Conservation (phyloP, 2,888 invertebrate genomes). For the Pandemis corylana region DNA sequence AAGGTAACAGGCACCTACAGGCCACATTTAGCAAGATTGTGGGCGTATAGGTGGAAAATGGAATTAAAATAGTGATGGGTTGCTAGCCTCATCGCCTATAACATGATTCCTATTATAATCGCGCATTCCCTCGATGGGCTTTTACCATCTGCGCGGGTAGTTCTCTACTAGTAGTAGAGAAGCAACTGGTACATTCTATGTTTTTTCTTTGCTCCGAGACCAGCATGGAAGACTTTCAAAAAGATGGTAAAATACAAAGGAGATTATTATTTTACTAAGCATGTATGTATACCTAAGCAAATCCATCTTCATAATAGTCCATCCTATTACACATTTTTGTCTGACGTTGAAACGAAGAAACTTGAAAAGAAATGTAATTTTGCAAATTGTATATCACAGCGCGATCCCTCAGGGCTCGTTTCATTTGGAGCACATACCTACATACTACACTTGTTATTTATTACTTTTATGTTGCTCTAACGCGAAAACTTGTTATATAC, state of each 20-base stretch:
- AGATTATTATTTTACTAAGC: conserved; percentile 47
- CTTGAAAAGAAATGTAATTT: conserved; percentile 66
- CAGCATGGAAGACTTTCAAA: too few species aligned
- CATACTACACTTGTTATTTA: conserved; percentile 55
- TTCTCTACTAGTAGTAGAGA: too few species aligned
- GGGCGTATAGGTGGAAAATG: too few species aligned
- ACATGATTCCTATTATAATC: too few species aligned
- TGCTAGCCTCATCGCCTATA: too few species aligned
- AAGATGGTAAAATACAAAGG: conserved; percentile 35
- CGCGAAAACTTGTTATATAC: conserved; percentile 41
- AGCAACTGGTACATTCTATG: too few species aligned
- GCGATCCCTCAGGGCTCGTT: conserved; percentile 54
- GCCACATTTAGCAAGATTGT: too few species aligned
- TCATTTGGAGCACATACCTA: conserved; percentile 52
- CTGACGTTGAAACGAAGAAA: conserved; percentile 55
- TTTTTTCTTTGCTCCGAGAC: too few species aligned
- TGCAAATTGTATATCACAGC: conserved; percentile 63
- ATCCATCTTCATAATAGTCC: conserved; percentile 55
- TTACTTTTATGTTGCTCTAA: conserved; percentile 49
- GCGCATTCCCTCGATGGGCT: too few species aligned
- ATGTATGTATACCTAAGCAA: conserved; percentile 45
- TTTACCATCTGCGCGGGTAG: too few species aligned
- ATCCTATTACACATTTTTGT: conserved; percentile 55
- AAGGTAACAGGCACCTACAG: too few species aligned
- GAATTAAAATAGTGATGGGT: too few species aligned